These are phyloP conservation scores for Drosophila bocki DNA, from an alignment of 1,140 invertebrate species.

Conservation along the genomic window DNA sequence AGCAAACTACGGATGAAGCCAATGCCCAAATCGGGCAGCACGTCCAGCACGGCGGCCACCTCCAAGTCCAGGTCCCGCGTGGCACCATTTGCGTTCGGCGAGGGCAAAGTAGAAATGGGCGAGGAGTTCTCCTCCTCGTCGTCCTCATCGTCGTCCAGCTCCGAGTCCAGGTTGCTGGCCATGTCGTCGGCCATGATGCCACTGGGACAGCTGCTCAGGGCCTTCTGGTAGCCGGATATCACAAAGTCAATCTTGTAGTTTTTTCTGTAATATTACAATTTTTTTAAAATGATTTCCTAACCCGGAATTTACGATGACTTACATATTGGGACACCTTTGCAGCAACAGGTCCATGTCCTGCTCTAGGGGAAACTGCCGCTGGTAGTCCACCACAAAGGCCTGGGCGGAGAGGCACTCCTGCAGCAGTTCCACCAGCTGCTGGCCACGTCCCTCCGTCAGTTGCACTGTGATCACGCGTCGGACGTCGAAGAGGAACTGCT, in stretches of 20 bases:
- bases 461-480: constrained; percentile 51
- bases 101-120: constrained; percentile 12
- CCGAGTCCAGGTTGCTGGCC: constrained; percentile 26
- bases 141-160: constrained; percentile 22
- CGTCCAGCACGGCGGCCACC: constrained; percentile 86
- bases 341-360: constrained; percentile 87
- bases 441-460: constrained; percentile 80
- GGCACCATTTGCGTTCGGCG: constrained; percentile 16
- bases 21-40: constrained; percentile 92
- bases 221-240: constrained; percentile 77
- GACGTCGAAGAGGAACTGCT: constrained; percentile 86
- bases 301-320: constrained; percentile 73
- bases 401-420: constrained; percentile 88
- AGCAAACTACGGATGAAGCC: constrained; percentile 90
- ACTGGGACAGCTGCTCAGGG: constrained; percentile 42
- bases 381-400: constrained; percentile 90
- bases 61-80: constrained; percentile 75
- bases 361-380: constrained; percentile 87
- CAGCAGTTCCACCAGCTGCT: constrained; percentile 87
- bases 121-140: constrained; percentile 3
- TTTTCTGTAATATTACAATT: constrained; percentile 85
- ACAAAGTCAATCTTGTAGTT: constrained; percentile 86
- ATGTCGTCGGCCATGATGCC: constrained; percentile 59
- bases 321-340: constrained; percentile 88
- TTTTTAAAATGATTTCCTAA: neutral